phyloP scores from a whole-genome alignment of 2,113 vertebrate genomes.

The Pao palembangensis region DNA sequence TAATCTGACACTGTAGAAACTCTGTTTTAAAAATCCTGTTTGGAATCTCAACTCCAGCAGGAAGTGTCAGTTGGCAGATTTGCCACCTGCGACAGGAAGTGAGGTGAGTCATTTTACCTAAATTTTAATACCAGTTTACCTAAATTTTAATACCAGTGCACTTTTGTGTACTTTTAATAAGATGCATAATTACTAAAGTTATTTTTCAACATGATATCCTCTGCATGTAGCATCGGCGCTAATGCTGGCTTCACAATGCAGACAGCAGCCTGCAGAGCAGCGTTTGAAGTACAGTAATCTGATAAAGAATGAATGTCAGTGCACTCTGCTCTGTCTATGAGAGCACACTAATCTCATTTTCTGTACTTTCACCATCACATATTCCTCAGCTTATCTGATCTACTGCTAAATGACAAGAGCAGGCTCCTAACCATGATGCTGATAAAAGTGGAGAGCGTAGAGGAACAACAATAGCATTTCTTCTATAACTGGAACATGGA shows the following conservation, averaged over 20 bases:
- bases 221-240: constrained; percentile 26
- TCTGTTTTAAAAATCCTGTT: constrained; percentile 2
- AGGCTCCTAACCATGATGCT: constrained; percentile 13
- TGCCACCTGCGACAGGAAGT: constrained; percentile 11
- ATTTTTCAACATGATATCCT: neutral
- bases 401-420: constrained; percentile 44
- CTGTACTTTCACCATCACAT: constrained; percentile 54
- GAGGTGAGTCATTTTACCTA: neutral
- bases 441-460: constrained; percentile 2
- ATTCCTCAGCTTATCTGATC: constrained; percentile 52
- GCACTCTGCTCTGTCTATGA: constrained; percentile 49
- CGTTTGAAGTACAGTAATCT: constrained; percentile 64
- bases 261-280: constrained; percentile 23
- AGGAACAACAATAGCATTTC: constrained; percentile 3
- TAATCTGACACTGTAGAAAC: constrained; percentile 22
- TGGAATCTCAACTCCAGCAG: neutral
- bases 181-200: too few relatives aligned
- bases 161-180: too few relatives aligned
- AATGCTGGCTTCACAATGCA: constrained; percentile 49
- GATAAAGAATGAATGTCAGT: constrained; percentile 53
- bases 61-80: constrained; percentile 5
- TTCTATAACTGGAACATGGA: too few relatives aligned
- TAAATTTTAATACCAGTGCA: too few relatives aligned
- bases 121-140: too few relatives aligned
- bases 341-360: constrained; percentile 62